Base-by-base conservation (phyloP, 2,113 vertebrate genomes). In the Monopterus albus region DNA sequence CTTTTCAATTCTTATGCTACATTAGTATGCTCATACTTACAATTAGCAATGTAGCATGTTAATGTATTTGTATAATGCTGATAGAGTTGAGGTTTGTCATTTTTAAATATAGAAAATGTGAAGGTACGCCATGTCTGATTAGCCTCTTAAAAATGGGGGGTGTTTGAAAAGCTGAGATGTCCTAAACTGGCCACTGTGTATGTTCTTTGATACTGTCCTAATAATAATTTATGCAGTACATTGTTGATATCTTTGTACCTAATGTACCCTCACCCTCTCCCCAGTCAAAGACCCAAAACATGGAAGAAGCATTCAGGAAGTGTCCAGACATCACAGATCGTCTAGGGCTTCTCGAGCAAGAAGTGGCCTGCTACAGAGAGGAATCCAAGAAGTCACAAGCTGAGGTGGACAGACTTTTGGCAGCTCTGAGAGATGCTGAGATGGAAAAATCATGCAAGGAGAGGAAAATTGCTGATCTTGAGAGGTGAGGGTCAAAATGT, bases 391-490 rank as follows among this genome's bases (percentile, higher is more conserved):
- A 96, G 88, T 96, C 95, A 18, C 94, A 98, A 79, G 95, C 93
- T 0, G 97, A 99, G 86, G 96, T 98, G 49, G 95, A 97, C 85
- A 89, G 97, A 83, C 91, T 98, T 55, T 92, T 96, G 91, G 93
- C 93, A 73, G 95, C 97, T 75, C 95, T 98, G 75, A 94, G 92
- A 75, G 95, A 97, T 59, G 93, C 96, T 45, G 96, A 98, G 83
- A 92, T 93, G 25, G 96, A 99, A 81, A 95, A 95, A 87, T 95
- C 93, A 12, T 94, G 95, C 86, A 97, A 96, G 86, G 97, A 98
- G 90, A 98, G 94, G 91, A 97, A 94, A 90, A 96, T 97, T 25
- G 91, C 94, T 4, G 96, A 99, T 67, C 93, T 98, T 18, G 97
- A 99, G 90, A 98, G 97, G 98, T 99, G 93, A 89, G 85, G 56